Evolutionary conservation across 2,888 invertebrate species (phyloP).

Genomic region (Leucoma salicis): DNA sequence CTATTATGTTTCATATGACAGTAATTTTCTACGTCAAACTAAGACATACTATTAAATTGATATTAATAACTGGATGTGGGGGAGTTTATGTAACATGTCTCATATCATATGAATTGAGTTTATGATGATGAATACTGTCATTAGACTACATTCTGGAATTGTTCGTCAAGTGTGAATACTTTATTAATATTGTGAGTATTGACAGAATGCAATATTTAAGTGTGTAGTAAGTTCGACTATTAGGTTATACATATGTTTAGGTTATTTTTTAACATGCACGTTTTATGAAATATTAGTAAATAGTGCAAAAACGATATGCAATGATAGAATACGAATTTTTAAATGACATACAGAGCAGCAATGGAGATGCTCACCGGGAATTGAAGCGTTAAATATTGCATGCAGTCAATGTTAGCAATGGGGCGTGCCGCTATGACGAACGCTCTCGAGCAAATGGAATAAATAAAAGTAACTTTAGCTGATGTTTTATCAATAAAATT

Average conservation of each 20-base stretch:
- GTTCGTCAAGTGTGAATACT: constrained; percentile 59
- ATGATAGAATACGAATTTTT: constrained; percentile 54
- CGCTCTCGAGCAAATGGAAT: constrained; percentile 65
- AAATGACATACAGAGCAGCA: constrained; percentile 62
- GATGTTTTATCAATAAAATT: constrained; percentile 48
- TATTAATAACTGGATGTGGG: constrained; percentile 35
- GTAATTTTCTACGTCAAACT: constrained; percentile 37
- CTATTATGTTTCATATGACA: constrained; percentile 36
- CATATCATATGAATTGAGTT: constrained; percentile 20
- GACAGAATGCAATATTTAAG: constrained; percentile 82
- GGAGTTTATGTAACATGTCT: constrained; percentile 22
- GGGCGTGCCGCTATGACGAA: constrained; percentile 75
- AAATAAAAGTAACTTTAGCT: constrained; percentile 58
- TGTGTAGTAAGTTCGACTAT: constrained; percentile 55
- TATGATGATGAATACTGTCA: constrained; percentile 3
- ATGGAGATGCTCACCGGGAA: constrained; percentile 61
- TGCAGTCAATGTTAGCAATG: constrained; percentile 79
- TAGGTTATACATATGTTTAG: constrained; percentile 32
- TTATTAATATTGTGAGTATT: constrained; percentile 58
- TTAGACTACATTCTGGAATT: constrained; percentile 37
- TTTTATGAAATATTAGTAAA: constrained; percentile 54
- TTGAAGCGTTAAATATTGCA: constrained; percentile 81
- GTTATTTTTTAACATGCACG: constrained; percentile 62
- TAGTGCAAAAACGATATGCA: constrained; percentile 59
- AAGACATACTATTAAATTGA: constrained; percentile 37